A percentile compares a stretch with the other conserved stretches of the same genome.
Evolutionary conservation across 1,140 invertebrate genomes (phyloP).

Genomic region (Leptopilina boulardi): DNA sequence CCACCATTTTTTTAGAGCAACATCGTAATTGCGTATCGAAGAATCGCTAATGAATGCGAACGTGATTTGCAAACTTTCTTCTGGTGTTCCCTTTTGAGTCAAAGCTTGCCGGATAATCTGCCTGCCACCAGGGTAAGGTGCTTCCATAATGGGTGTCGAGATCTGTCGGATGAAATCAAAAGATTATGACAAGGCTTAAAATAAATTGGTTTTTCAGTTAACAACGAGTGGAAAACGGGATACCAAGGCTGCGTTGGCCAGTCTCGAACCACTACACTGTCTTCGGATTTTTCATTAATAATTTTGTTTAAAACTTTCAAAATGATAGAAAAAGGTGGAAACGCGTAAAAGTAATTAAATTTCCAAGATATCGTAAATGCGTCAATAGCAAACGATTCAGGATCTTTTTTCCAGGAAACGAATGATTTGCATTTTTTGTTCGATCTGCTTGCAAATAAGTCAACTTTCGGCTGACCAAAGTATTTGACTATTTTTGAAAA

Average conservation of each 20-base stretch:
- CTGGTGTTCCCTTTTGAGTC: conserved; percentile 33
- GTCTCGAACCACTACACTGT: conserved; percentile 37
- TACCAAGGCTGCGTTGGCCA: conserved; percentile 36
- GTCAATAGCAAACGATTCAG: conserved; percentile 44
- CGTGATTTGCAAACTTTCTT: conserved; percentile 40
- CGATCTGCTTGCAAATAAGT: conserved; percentile 52
- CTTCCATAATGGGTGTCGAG: not conserved
- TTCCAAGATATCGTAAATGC: conserved; percentile 46
- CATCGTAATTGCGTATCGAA: conserved; percentile 47
- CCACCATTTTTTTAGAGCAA: conserved; percentile 53
- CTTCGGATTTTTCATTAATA: not conserved
- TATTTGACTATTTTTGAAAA: conserved; percentile 45
- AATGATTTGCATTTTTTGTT: conserved; percentile 56
- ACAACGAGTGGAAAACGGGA: not conserved
- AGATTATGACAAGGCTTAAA: conserved; percentile 12
- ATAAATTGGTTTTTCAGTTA: conserved; percentile 4
- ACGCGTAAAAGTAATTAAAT: conserved; percentile 35
- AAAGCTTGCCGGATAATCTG: conserved; percentile 33
- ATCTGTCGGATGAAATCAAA: not conserved
- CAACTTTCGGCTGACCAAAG: conserved; percentile 53
- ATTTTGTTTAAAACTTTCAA: not conserved
- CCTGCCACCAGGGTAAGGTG: conserved; percentile 33
- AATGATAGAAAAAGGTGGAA: conserved; percentile 38
- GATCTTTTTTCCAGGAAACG: conserved; percentile 51
- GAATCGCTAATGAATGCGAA: conserved; percentile 40